Evolutionary conservation across 2,888 invertebrate genomes (phyloP).

Genomic region (Endotricha flammealis): DNA sequence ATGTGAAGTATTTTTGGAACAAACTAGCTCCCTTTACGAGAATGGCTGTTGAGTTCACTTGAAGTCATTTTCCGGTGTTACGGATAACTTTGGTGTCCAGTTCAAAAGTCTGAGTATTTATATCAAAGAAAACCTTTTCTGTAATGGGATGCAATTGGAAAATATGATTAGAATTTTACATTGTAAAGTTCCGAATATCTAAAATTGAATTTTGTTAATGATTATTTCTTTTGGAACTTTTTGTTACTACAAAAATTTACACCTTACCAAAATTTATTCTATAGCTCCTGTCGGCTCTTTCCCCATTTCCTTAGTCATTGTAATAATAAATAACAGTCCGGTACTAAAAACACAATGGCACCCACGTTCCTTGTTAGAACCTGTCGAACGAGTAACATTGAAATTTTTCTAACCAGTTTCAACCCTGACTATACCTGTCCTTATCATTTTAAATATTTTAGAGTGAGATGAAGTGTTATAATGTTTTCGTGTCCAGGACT

Average conservation of each 20-base stretch:
- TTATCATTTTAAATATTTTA: conserved; percentile 17
- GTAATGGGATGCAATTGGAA: neutral
- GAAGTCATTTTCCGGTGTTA: conserved; percentile 29
- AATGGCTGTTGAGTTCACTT: conserved; percentile 23
- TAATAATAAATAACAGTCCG: conserved; percentile 34
- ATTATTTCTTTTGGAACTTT: no score
- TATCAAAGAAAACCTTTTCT: conserved; percentile 1
- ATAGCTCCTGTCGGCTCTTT: neutral
- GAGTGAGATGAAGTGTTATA: conserved; percentile 24
- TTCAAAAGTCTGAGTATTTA: conserved; percentile 8
- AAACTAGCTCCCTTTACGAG: conserved; percentile 23
- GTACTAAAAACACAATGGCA: conserved; percentile 34
- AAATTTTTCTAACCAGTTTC: conserved; percentile 35
- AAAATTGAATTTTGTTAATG: no score
- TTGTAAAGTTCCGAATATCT: no score
- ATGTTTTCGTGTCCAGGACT: conserved; percentile 28
- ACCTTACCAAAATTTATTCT: neutral
- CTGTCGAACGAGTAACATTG: conserved; percentile 38
- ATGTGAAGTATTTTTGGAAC: conserved; percentile 31
- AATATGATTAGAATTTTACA: neutral
- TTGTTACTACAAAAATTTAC: neutral
- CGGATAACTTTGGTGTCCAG: conserved; percentile 24
- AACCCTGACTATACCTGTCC: conserved; percentile 28
- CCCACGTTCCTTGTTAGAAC: conserved; percentile 46
- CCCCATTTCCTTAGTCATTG: conserved; percentile 7